phyloP scores from a whole-genome alignment of 2,888 invertebrate genomes.

The Chrysolina haemoptera region DNA sequence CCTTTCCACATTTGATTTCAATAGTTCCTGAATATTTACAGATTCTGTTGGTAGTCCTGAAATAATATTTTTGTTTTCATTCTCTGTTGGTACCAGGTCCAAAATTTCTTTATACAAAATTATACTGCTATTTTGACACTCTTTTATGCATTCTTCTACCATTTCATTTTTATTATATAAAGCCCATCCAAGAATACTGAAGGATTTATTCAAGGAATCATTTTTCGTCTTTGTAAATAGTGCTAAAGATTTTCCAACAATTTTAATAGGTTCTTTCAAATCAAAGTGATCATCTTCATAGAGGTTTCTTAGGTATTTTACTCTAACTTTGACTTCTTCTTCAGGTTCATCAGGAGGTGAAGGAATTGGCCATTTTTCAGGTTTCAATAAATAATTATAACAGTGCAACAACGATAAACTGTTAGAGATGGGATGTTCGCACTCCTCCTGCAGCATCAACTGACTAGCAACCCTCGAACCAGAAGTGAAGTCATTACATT shows the following conservation, averaged over 20 bases:
- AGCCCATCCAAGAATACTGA: conserved; percentile 68
- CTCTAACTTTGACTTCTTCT: conserved; percentile 73
- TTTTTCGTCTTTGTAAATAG: conserved; percentile 71
- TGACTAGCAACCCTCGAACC: conserved; percentile 86
- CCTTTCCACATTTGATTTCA: conserved; percentile 68
- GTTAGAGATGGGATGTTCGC: conserved; percentile 79
- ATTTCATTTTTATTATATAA: conserved; percentile 65
- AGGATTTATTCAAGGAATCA: conserved; percentile 70
- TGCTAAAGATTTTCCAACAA: conserved; percentile 88
- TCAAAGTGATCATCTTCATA: conserved; percentile 94
- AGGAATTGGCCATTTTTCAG: conserved; percentile 69
- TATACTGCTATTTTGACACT: conserved; percentile 60
- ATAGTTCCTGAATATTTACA: conserved; percentile 66
- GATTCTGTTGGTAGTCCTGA: conserved; percentile 51
- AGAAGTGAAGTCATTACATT: conserved; percentile 76
- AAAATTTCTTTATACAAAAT: conserved; percentile 65
- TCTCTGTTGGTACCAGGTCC: conserved; percentile 66
- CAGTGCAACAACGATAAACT: conserved; percentile 83
- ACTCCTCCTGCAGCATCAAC: conserved; percentile 92
- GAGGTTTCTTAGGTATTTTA: conserved; percentile 85
- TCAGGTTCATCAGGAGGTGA: conserved; percentile 67
- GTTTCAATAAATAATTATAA: conserved; percentile 77
- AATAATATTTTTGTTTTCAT: conserved; percentile 54
- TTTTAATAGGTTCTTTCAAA: conserved; percentile 78
- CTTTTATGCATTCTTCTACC: conserved; percentile 62